phyloP scores from a whole-genome alignment of 2,888 invertebrate species.

The Phyto melanocephala region DNA sequence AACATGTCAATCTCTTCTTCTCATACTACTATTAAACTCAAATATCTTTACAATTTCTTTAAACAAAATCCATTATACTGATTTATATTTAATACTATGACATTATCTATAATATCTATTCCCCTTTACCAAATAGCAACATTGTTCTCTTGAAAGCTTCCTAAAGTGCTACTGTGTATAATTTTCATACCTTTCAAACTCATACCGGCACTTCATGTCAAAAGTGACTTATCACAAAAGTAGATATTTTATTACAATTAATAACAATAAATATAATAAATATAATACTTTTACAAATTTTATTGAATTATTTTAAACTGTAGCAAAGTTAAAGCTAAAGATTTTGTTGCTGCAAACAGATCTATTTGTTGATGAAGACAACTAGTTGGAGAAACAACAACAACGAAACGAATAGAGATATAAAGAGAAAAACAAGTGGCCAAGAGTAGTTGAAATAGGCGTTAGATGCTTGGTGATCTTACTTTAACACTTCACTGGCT shows the following conservation, averaged over 20 bases:
- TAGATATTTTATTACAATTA: slow-evolving; percentile 50
- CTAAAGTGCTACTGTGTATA: slow-evolving; percentile 16
- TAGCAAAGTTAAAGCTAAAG: neutral
- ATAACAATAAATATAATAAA: slow-evolving; percentile 20
- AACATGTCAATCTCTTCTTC: neutral
- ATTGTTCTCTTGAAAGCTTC: neutral
- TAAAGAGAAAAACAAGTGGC: neutral
- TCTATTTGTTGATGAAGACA: neutral
- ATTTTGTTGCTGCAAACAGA: slow-evolving; percentile 2
- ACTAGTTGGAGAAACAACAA: neutral
- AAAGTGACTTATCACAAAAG: slow-evolving; percentile 32
- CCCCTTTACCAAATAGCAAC: neutral
- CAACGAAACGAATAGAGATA: neutral
- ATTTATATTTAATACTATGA: slow-evolving; percentile 11
- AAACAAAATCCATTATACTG: neutral
- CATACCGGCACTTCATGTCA: neutral
- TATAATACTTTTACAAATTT: neutral
- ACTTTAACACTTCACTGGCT: slow-evolving; percentile 49
- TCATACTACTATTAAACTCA: neutral
- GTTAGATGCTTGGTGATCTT: slow-evolving; percentile 42
- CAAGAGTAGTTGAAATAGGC: slow-evolving; percentile 8
- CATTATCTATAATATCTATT: neutral
- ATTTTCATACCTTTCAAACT: slow-evolving; percentile 10
- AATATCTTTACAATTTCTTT: slow-evolving; percentile 1
- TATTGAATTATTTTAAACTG: slow-evolving; percentile 41